Evolutionary conservation across 2,888 invertebrate species (phyloP).

Genomic region (Drosophila leonis): DNA sequence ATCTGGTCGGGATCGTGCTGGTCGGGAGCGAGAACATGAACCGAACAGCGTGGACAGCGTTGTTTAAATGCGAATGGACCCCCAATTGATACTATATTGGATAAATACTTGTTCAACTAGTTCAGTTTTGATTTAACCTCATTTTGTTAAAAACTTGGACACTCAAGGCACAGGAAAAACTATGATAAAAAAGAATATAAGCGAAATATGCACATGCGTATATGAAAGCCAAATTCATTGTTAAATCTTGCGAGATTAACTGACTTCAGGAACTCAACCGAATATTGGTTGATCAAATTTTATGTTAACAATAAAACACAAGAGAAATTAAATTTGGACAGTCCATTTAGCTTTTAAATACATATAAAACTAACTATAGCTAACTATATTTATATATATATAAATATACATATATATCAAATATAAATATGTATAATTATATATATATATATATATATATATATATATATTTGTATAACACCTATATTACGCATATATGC

Average conservation of each 20-base stretch:
- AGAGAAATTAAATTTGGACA: slow-evolving; percentile 36
- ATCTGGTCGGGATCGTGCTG: slow-evolving; percentile 35
- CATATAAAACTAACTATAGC: slow-evolving; percentile 6
- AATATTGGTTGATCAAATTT: slow-evolving; percentile 40
- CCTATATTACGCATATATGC: slow-evolving; percentile 51
- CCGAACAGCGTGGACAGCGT: slow-evolving; percentile 59
- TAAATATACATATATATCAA: slow-evolving; percentile 20
- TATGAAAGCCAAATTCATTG: slow-evolving; percentile 58
- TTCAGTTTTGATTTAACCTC: slow-evolving; percentile 56
- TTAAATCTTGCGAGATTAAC: slow-evolving; percentile 37
- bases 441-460: slow-evolving; percentile 10
- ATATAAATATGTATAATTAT: not conserved
- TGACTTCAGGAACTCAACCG: slow-evolving; percentile 16
- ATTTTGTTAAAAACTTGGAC: slow-evolving; percentile 37
- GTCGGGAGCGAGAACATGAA: slow-evolving; percentile 37
- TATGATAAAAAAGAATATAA: not conserved
- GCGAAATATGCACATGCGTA: slow-evolving; percentile 10
- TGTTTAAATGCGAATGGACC: slow-evolving; percentile 51
- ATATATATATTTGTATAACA: slow-evolving; percentile 43
- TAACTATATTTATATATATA: slow-evolving; percentile 8
- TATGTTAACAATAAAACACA: slow-evolving; percentile 47
- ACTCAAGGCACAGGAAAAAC: slow-evolving; percentile 1
- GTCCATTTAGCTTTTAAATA: slow-evolving; percentile 49
- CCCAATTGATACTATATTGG: slow-evolving; percentile 23
- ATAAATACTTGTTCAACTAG: slow-evolving; percentile 52